Percentiles rank a stretch among this genome's conserved stretches.
These are phyloP conservation scores for Micropterix aruncella DNA, from an alignment of 2,888 invertebrate genomes.

Conservation along the genomic window DNA sequence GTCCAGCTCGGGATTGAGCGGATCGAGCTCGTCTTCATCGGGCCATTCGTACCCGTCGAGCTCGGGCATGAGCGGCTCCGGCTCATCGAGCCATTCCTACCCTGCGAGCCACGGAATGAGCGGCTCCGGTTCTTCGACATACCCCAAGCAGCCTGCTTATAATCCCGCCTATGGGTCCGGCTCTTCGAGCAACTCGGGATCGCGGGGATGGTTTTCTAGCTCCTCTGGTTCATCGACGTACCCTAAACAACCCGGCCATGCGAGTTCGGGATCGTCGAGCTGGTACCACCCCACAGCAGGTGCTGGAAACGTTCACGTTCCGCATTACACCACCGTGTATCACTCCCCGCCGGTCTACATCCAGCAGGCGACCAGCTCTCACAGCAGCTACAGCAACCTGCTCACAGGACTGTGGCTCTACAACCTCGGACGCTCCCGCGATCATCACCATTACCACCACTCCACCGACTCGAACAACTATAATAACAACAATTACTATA, in stretches of 20 bases:
- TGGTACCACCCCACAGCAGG: background rate
- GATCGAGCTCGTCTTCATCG: background rate
- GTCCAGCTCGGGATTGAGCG: background rate
- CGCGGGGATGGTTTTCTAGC: background rate
- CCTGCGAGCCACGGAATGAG: background rate
- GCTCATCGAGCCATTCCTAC: background rate
- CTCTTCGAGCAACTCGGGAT: background rate
- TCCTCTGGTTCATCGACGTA: background rate
- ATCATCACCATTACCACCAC: constrained; percentile 2
- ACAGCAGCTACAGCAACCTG: constrained; percentile 1
- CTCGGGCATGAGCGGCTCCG: background rate
- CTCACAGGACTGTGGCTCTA: background rate
- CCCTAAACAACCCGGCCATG: background rate
- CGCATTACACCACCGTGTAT: background rate
- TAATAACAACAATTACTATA: background rate
- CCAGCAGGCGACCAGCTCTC: background rate
- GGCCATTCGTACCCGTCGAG: background rate
- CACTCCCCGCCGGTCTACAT: background rate
- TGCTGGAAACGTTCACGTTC: background rate
- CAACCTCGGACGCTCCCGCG: background rate
- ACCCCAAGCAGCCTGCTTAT: background rate
- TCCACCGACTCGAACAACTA: background rate
- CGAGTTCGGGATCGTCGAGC: background rate
- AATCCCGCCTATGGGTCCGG: background rate
- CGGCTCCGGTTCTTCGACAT: background rate